Evolutionary conservation across 1,140 invertebrate genomes (phyloP), one percentile per base, ranked within the genome.

Genomic region (Atta cephalotes): DNA sequence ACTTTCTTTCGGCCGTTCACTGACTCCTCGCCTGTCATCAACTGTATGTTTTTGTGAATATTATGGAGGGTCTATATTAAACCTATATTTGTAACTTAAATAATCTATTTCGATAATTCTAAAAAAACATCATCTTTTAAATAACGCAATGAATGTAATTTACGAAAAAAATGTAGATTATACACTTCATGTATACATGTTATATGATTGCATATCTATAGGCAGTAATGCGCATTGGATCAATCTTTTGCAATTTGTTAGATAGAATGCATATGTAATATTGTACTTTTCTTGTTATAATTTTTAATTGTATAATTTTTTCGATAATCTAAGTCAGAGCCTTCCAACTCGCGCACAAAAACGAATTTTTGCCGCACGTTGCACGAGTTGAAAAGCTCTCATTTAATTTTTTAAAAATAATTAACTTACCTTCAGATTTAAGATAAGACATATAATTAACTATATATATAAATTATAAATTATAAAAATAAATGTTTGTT

Each of bases 1-100:
- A 89, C 65, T 68, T 87, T 88, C 71, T 87, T 58, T 84, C 68
- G 79, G 79, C 18, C 81, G 89, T 91, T 87, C 89, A 89, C 80
- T 88, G 87, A 88, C 88, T 74, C n/a, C 49, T 74, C 25, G 25
- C 49, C 5, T 25, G 16, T 31, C 49, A 3, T 76, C 62, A 76
- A 53, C 86, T 45, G 58, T 35, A 28, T 71, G 80, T 82, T 85
- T 85, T 85, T 28, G 21, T 76, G 53, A n/a, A 16, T 35, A n/a
- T 45, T 25, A 71, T 60, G 28, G 66, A 45, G 1, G 9, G 0
- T 2, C 6, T 7, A 3, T 63, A 3, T 66, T n/a, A 74, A 51
- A 16, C 10, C 3, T 10, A 18, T n/a, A 21, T 21, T 66, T 31
- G 9, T 65, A 39, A 63, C 1, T 74, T 58, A 56, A 28, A 35